Evolutionary conservation across 2,797 vertebrate genomes (phyloP).

Genomic region (Tragelaphus eurycerus): DNA sequence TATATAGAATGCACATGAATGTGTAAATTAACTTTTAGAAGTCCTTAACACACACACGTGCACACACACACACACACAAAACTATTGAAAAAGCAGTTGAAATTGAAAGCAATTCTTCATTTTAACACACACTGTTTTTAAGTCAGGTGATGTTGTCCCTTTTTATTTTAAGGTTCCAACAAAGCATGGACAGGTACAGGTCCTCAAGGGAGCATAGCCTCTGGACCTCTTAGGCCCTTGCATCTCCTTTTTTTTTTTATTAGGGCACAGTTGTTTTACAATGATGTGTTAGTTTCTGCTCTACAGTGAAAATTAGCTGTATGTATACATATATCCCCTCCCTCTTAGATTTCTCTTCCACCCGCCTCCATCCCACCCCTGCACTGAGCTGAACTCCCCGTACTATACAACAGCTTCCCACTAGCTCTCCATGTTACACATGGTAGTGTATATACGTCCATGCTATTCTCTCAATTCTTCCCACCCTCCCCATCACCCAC

Average conservation of each 20-base stretch:
- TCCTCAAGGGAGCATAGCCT: not conserved
- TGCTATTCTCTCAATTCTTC: not conserved
- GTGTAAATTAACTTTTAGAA: not conserved
- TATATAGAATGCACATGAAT: not conserved
- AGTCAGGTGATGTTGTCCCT: not conserved
- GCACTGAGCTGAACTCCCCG: rapidly evolving
- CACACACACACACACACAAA: not conserved
- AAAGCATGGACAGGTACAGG: not conserved
- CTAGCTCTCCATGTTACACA: not conserved
- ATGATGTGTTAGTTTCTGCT: not conserved
- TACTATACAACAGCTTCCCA: not conserved
- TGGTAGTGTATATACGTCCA: not conserved
- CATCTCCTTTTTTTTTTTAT: not conserved
- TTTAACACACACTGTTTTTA: not conserved
- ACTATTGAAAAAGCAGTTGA: not conserved
- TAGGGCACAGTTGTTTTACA: not conserved
- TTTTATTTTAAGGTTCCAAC: not conserved
- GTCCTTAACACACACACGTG: not conserved
- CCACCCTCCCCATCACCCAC: not conserved
- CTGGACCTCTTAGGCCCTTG: not conserved
- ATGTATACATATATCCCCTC: not conserved
- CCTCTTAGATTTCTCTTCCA: not conserved
- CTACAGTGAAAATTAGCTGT: not conserved
- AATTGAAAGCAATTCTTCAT: not conserved
- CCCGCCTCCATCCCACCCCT: not conserved